Evolutionary conservation across 2,797 vertebrate genomes (phyloP).

Genomic region (Sebastes steindachneri): DNA sequence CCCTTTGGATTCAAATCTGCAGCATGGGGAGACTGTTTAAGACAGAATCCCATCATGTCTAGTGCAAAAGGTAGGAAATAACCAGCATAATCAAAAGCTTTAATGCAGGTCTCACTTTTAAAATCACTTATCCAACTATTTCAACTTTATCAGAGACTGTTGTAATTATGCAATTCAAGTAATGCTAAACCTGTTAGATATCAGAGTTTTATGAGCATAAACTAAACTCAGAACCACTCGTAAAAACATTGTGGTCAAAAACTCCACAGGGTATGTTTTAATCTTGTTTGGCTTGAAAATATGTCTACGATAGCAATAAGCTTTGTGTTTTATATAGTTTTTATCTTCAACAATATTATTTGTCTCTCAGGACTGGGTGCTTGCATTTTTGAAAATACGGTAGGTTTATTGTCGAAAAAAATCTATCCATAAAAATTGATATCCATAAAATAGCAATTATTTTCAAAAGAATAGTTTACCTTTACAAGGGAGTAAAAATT

Average conservation of each 20-base stretch:
- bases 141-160: not conserved
- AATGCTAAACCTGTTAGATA: not conserved
- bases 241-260: not conserved
- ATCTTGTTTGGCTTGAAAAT: not conserved
- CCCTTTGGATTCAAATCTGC: conserved; percentile 15
- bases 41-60: not conserved
- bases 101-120: not conserved
- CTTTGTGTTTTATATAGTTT: not conserved
- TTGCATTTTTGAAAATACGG: not conserved
- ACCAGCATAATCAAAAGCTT: not conserved
- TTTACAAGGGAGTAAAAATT: not conserved
- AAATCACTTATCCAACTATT: not conserved
- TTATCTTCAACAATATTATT: not conserved
- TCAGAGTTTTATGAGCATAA: not conserved
- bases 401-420: not conserved
- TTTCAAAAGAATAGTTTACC: not conserved
- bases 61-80: not conserved
- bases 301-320: not conserved
- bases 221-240: not conserved
- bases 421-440: not conserved
- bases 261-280: not conserved
- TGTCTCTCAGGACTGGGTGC: not conserved
- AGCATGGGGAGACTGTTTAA: not conserved
- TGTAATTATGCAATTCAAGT: not conserved
- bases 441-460: not conserved